phyloP scores from a whole-genome alignment of 1,140 invertebrate genomes.

The Papilio glaucus region DNA sequence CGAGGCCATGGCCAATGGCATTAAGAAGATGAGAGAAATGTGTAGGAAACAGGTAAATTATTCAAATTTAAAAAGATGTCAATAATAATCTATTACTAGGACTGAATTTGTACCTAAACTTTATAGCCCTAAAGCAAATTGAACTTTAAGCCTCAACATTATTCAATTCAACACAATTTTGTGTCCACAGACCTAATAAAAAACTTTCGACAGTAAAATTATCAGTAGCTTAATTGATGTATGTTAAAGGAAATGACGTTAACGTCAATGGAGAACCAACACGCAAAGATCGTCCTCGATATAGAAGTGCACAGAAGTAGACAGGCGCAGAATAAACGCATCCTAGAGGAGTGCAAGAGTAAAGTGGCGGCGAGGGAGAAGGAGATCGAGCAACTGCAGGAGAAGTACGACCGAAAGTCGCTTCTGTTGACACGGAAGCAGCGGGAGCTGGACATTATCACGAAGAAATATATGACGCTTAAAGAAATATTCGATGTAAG shows the following conservation, averaged over 20 bases:
- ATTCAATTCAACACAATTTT: not conserved
- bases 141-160: not conserved
- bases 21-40: constrained; percentile 77
- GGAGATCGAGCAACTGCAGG: constrained; percentile 80
- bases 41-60: constrained; percentile 72
- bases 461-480: constrained; percentile 84
- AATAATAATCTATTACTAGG: too few species aligned
- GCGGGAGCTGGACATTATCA: constrained; percentile 81
- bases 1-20: constrained; percentile 76
- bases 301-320: constrained; percentile 84
- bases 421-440: constrained; percentile 81
- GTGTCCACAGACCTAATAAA: too few species aligned
- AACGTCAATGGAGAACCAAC: constrained; percentile 85
- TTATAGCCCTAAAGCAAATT: not conserved
- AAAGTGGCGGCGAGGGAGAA: constrained; percentile 72
- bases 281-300: constrained; percentile 85
- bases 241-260: constrained; percentile 84
- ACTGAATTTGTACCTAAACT: not conserved
- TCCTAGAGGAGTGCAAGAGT: constrained; percentile 64
- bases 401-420: constrained; percentile 81
- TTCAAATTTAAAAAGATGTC: not conserved
- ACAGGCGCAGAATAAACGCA: constrained; percentile 71
- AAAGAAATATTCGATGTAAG: constrained; percentile 78
- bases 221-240: not conserved
- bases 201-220: too few species aligned